These are phyloP conservation scores for Tyria jacobaeae DNA, from an alignment of 2,888 invertebrate species.

Conservation along the genomic window DNA sequence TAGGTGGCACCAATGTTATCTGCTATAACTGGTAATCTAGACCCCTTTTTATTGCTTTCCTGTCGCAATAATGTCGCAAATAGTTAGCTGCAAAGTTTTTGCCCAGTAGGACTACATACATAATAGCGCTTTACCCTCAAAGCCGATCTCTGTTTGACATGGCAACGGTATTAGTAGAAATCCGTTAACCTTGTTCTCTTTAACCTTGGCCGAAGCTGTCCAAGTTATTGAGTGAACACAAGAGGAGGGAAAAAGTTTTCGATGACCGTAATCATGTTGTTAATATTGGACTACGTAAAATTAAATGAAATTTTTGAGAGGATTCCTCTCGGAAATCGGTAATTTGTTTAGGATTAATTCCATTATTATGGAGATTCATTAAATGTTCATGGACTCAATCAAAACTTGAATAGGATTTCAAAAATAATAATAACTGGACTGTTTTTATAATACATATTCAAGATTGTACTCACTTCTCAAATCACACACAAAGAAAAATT, in stretches of 20 bases:
- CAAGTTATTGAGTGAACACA: not conserved
- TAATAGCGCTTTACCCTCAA: not conserved
- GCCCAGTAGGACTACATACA: not conserved
- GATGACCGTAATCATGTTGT: not conserved
- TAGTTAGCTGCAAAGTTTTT: not conserved
- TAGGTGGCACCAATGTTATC: too few species aligned
- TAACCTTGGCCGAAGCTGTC: constrained; percentile 6
- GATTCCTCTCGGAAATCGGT: not conserved
- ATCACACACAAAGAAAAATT: not conserved
- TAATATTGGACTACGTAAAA: not conserved
- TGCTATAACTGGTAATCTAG: too few species aligned
- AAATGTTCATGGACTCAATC: not conserved
- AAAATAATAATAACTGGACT: too few species aligned
- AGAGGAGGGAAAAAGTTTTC: not conserved
- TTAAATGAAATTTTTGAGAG: not conserved
- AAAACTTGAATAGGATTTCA: not conserved
- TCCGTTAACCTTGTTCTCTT: constrained; percentile 8
- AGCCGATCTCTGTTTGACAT: constrained; percentile 22
- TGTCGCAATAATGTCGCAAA: not conserved
- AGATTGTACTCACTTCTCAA: too few species aligned
- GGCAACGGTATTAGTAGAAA: constrained; percentile 29
- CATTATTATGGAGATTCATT: not conserved
- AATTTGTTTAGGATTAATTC: too few species aligned
- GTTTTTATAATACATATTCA: too few species aligned
- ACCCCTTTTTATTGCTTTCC: too few species aligned